Evolutionary conservation across 1,140 invertebrate species (phyloP), one percentile per base, ranked within the genome.

Genomic region (Pantala flavescens): DNA sequence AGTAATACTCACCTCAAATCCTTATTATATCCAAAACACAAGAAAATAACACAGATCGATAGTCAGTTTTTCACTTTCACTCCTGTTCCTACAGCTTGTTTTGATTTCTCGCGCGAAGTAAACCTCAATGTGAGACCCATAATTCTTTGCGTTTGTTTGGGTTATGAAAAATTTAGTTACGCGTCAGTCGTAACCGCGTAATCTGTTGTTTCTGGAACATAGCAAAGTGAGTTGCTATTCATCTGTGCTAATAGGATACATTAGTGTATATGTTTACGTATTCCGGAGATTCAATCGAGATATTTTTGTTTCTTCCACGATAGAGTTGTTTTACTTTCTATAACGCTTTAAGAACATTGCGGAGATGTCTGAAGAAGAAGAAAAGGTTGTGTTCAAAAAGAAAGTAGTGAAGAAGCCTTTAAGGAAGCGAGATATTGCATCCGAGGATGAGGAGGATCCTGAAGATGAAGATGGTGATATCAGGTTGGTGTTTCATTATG

Each of bases 51-150:
- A 63, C 49, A 12, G 49, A 63, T 63, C 49, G 49, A 63, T 63
- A 63, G 49, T 63, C 49, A 63, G 49, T 63, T 63, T 63, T 63
- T 63, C 49, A 63, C 49, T 63, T 63, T 21, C 12, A 19, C 49
- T 12, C 2, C 49, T 16, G 49, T 63, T 63, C 49, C 5, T 12
- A 19, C 49, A 63, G 49, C 49, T 63, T 63, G 49, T 63, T 63
- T 63, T 63, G 49, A 63, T 63, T 63, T 63, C 49, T 63, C 49
- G 49, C 49, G 49, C 49, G 49, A 63, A 63, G 49, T 63, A 63
- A 63, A 63, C 49, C 12, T 63, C n/a, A 63, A 63, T 63, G 12
- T 7, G 49, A 63, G 14, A 63, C 49, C 49, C 49, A 63, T 63
- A 21, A 63, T 63, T 16, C 49, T 5, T 19, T 63, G 49, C 49